Base-by-base conservation (phyloP, 2,113 vertebrate species). In the Diphyllodes magnificus region DNA sequence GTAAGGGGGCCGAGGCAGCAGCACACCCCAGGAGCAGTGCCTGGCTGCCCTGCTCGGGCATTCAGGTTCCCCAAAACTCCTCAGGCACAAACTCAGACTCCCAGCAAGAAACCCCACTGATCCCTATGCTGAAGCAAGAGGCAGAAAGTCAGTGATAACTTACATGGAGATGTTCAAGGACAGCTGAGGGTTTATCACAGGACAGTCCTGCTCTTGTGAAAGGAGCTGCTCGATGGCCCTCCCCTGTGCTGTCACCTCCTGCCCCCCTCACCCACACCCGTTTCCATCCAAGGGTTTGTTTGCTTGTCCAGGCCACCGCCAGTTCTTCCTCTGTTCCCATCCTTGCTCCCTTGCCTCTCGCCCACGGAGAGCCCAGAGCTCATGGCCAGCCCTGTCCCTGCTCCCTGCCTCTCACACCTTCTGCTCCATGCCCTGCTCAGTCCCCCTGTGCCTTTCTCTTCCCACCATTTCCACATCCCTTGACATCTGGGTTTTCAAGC, bases 291-390 rank as follows among this genome's bases (percentile, higher is more conserved):
- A 60, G 17, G 47, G 30, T 37, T 84, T 20, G 35, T 31, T 42
- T 69, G 59, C 27, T 75, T 39, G 15, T 16, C 47, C 33, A 21
- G 44, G 30, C 77, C 49, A 77, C 40, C 10, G 5, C 47, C 33
- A 15, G 25, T 13, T 39, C 64, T 24, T 19, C 19, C 80, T 53
- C 35, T 53, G 31, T 39, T 82, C 35, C 57, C 21, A 19, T 51
- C 69, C 39, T 47, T 20, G 13, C 35, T 78, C 30, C 77, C 57
- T 64, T 23, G 40, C 50, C 76, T 61, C 57, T 86, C 4, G 0
- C 50, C 69, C 82, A 53, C 0, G 0, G 50, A 57, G 54, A 50
- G 53, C 31, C 19, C 1, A 0, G 51, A 47, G n/a, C 50, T 66
- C 21, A 0, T 1, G 7, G 35, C 17, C 10, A 82, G 40, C 39